Evolutionary conservation across 1,140 invertebrate genomes (phyloP), one percentile per base, ranked within the genome.

Genomic region (Lepidurus apus): DNA sequence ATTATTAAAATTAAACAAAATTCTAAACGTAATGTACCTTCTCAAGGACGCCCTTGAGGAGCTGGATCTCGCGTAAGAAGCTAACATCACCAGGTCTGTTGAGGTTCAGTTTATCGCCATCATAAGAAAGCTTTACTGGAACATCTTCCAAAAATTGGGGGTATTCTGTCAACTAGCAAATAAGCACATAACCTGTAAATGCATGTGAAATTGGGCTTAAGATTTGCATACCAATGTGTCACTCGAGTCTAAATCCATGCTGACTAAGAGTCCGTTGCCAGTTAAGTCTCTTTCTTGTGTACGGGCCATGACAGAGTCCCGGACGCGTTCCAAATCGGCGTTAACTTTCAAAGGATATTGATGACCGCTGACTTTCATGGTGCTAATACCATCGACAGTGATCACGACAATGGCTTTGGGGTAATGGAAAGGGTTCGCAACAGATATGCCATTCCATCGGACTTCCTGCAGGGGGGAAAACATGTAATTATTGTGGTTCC

Each of bases 391-490:
- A 85, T 92, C 90, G 65, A 95, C 87, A 47, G 89, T 89, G 44
- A 95, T 86, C 44, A 89, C 88, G 42, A 95, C 91, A 74, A 92
- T 88, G 45, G 91, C 92, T 85, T 93, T 91, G 42, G 93, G 91
- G 78, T 91, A 87, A 80, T 90, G 87, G 81, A 95, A 95, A 9
- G 93, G 91, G 86, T 93, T 88, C 3, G 85, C 87, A 74, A 94
- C 88, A 43, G 85, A 87, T 77, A 95, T 82, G 17, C 92, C 92
- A 81, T 86, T 86, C 92, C 93, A 95, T 80, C 88, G 86, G 45
- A 89, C 87, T 81, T 86, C 88, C 89, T 92, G 82, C 7, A 87
- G 87, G 78, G 79, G 78, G 44, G 81, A 76, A 81, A 21, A 24
- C 76, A 73, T 24, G 17, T 24, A 11, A 26, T 13, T 42, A 42